These are phyloP conservation scores for Aphis craccivora DNA, from an alignment of 1,140 invertebrate species.

Conservation along the genomic window DNA sequence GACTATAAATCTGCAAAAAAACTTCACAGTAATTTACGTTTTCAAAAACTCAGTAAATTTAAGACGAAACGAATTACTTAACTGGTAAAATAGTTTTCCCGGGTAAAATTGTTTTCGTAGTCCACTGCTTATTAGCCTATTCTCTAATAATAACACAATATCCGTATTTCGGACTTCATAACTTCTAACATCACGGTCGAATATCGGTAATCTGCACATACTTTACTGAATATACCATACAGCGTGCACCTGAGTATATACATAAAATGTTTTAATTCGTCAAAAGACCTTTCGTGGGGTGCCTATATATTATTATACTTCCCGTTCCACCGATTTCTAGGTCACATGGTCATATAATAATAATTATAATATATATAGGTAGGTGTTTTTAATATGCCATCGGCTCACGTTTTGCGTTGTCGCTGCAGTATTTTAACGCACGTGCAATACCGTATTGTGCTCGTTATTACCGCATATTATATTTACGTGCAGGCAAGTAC, in stretches of 20 bases:
- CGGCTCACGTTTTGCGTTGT: background rate
- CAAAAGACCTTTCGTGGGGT: background rate
- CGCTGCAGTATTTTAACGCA: background rate
- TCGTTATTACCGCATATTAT: background rate
- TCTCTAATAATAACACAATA: no score
- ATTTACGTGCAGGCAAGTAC: background rate
- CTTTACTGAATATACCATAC: background rate
- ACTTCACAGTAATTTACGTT: no score
- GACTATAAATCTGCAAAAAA: no score
- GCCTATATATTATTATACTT: background rate
- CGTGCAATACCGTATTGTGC: background rate
- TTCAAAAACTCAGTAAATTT: no score
- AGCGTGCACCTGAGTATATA: background rate
- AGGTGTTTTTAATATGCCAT: background rate
- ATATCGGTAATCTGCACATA: no score
- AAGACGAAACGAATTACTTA: no score
- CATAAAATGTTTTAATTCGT: background rate
- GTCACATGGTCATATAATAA: background rate
- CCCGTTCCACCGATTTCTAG: constrained; percentile 3
- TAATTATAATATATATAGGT: background rate
- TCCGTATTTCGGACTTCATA: no score
- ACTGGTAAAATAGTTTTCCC: no score
- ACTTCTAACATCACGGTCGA: no score
- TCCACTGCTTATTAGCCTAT: no score
- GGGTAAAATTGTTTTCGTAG: no score